These are phyloP conservation scores for Arrhamphus sclerolepis DNA, from an alignment of 2,797 vertebrate genomes.

Conservation along the genomic window DNA sequence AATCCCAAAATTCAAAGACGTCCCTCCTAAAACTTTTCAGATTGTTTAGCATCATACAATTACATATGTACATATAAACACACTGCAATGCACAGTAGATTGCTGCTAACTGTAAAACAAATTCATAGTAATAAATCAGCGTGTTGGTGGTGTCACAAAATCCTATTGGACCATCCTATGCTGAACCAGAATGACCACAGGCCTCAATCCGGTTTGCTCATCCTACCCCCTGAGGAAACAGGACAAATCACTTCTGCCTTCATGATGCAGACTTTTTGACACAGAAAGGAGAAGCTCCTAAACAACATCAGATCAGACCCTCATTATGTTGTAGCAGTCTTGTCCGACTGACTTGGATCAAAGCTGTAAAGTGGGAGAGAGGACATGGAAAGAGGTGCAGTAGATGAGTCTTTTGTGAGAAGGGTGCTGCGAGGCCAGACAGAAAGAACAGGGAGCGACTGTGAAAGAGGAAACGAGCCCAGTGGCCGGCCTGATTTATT, in stretches of 20 bases:
- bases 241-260: constrained; percentile 51
- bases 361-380: neutral
- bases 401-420: constrained; percentile 22
- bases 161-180: constrained; percentile 25
- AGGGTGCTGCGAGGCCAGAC: neutral
- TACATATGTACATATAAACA: neutral
- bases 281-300: constrained; percentile 8
- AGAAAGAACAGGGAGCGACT: constrained; percentile 48
- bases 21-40: too few species aligned
- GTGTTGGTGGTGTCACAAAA: neutral
- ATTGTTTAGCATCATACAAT: too few species aligned
- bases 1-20: too few species aligned
- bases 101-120: constrained; percentile 24
- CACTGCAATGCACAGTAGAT: neutral
- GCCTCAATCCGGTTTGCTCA: constrained; percentile 14
- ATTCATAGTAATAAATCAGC: constrained; percentile 23
- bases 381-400: neutral
- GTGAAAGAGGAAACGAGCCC: constrained; percentile 55
- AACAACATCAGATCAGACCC: too few species aligned
- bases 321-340: too few species aligned
- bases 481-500: constrained; percentile 64
- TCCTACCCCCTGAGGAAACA: constrained; percentile 51
- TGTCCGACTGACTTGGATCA: constrained; percentile 5
- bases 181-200: constrained; percentile 36
- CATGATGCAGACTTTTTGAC: constrained; percentile 49